A percentile compares a stretch with the other conserved stretches of the same genome.
These are phyloP conservation scores for Okamejei kenojei DNA, from an alignment of 2,797 vertebrate genomes.

Conservation along the genomic window DNA sequence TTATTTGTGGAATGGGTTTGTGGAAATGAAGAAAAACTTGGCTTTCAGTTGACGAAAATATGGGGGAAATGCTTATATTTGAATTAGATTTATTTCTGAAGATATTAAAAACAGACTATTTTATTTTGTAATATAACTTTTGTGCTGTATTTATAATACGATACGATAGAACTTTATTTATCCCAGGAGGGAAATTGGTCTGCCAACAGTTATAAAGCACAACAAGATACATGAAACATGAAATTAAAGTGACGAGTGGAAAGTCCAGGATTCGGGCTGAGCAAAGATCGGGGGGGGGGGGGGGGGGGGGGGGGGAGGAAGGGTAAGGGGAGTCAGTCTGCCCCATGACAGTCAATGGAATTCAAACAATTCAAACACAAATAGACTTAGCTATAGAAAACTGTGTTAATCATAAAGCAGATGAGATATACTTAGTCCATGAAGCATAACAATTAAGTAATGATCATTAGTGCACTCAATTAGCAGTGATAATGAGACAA, in stretches of 20 bases:
- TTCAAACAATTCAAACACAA: not conserved
- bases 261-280: no score
- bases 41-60: not conserved
- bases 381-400: not conserved
- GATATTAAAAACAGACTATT: not conserved
- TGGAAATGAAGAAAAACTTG: not conserved
- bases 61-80: not conserved
- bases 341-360: not conserved
- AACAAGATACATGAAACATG: no score
- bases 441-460: constrained; percentile 4
- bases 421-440: not conserved
- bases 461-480: not conserved
- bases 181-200: no score
- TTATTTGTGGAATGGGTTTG: not conserved
- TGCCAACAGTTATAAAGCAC: no score
- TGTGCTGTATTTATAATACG: no score
- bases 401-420: not conserved
- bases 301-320: no score
- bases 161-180: no score
- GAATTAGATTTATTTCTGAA: not conserved
- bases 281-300: no score
- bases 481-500: not conserved
- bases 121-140: not conserved
- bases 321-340: no score
- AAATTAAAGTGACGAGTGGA: no score